phyloP scores from a whole-genome alignment of 2,113 vertebrate genomes.

The Prunella fulvescens region DNA sequence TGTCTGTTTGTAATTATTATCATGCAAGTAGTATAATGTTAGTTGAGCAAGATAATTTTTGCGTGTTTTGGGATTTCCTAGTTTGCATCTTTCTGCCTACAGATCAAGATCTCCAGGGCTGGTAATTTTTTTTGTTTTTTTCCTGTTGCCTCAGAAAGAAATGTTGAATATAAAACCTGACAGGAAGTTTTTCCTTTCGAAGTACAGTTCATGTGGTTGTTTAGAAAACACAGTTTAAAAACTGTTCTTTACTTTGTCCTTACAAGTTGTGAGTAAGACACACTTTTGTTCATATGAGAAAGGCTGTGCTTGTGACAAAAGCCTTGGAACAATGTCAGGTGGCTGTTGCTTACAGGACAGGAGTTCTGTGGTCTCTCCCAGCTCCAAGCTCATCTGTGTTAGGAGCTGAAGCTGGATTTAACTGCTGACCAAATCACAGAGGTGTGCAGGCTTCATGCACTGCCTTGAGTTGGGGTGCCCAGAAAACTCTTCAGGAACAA shows the following conservation, averaged over 20 bases:
- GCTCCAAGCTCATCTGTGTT: background rate
- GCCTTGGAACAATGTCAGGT: background rate
- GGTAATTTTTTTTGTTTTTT: background rate
- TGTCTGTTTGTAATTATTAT: conserved; percentile 33
- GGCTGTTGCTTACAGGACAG: background rate
- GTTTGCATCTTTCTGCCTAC: conserved; percentile 23
- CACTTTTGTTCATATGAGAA: background rate
- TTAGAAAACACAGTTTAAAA: background rate
- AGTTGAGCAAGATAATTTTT: conserved; percentile 37
- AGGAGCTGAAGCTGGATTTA: background rate
- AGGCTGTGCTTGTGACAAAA: background rate
- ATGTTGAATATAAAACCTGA: background rate
- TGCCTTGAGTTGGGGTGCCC: background rate
- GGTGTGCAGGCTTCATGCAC: background rate
- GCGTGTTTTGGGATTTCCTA: conserved; percentile 53
- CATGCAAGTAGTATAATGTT: background rate
- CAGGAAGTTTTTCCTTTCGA: background rate
- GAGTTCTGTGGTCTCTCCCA: background rate
- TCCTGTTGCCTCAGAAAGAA: background rate
- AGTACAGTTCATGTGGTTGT: background rate
- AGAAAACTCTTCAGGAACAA: conserved; percentile 1
- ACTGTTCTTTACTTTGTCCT: background rate
- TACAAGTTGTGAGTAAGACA: background rate
- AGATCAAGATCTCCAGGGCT: conserved; percentile 1
- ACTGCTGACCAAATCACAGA: background rate